Base-by-base conservation (phyloP, 1,140 invertebrate genomes). In the Pseudomyrmex flavicornis region DNA sequence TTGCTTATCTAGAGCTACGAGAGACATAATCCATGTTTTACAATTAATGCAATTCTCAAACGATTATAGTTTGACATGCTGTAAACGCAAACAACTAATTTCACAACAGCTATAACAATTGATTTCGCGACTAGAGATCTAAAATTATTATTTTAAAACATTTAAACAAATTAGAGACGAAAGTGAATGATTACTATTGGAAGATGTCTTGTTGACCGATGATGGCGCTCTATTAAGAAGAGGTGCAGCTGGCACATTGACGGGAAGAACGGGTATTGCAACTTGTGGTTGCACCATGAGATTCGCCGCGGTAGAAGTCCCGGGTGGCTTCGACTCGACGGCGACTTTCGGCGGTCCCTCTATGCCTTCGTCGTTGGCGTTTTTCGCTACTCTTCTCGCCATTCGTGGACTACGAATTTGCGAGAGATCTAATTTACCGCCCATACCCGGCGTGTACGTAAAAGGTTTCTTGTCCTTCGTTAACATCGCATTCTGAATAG, bases 381-480 rank as follows among this genome's bases (percentile, higher is more conserved):
- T 97, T 84, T 94, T 94, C n/a, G 94, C 95, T 70, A 98, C 95
- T 58, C 98, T 95, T 86, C 97, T 95, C 13, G 97, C 97, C 97
- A 99, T 98, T 85, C 98, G 95, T 1, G 98, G 98, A 75, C 97
- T 98, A 80, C 96, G 95, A 54, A 99, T 98, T 93, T 99, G 97
- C 0, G 97, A 98, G 35, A 99, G 95, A 93, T 99, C 98, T 62
- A 99, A 95, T 72, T 98, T 98, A 2, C 96, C 96, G 3, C 93
- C 93, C 93, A 95, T 95, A 13, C 97, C 97, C 2, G 98, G 98
- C 15, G 98, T 98, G 92, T 99, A 99, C 2, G 98, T 99, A 92
- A 99, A 99, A 1, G 98, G 98, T 92, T 98, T 98, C 93, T 98
- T 99, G 92, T 99, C 98, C 94, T 98, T 98, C 84, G 97, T 98